These are phyloP conservation scores for Diadophis punctatus DNA, from an alignment of 2,113 vertebrate species.

Conservation along the genomic window DNA sequence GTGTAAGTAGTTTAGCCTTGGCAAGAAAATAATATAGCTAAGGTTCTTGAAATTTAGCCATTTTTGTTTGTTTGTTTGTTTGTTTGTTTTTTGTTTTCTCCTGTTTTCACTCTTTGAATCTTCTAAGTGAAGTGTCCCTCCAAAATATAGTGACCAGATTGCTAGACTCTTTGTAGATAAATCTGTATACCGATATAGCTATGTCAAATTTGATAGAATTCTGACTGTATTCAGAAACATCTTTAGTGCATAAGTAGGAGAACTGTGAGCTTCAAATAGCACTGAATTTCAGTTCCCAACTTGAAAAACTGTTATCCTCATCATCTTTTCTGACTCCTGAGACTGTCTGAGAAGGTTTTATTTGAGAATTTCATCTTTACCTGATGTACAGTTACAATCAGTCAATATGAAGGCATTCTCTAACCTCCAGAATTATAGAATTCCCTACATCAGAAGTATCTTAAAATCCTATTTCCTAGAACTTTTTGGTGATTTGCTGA, in stretches of 20 bases:
- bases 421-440: background rate
- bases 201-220: background rate
- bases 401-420: background rate
- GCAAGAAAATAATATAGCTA: background rate
- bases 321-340: background rate
- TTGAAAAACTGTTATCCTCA: background rate
- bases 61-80: background rate
- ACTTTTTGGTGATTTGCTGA: no score
- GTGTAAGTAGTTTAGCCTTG: background rate
- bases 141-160: background rate
- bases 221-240: background rate
- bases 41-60: background rate
- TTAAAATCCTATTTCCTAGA: background rate
- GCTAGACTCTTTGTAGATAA: background rate
- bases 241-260: background rate
- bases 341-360: background rate
- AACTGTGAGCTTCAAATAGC: background rate
- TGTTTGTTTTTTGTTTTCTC: background rate
- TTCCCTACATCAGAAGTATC: background rate
- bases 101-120: background rate
- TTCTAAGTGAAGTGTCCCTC: background rate
- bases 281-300: background rate
- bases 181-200: background rate
- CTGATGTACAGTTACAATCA: background rate
- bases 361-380: background rate